Base-by-base conservation (phyloP, 1,140 invertebrate genomes). In the Drosophila funebris region DNA sequence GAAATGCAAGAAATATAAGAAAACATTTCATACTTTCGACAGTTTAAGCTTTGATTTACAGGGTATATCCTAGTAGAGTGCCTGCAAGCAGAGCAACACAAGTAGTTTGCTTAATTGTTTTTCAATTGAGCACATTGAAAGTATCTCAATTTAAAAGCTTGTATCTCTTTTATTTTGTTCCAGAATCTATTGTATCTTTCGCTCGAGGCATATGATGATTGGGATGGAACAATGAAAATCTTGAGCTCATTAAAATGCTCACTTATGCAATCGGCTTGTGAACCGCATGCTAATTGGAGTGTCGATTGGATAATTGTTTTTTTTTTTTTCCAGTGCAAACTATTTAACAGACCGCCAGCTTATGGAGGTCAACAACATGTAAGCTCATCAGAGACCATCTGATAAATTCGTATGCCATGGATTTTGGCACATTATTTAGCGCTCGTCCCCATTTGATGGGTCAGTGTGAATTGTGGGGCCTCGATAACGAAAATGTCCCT, bases 391-490 rank as follows among this genome's bases (percentile, higher is more conserved):
- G 13, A 27, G 18, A 14, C 29, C 16, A 3, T 27, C 43, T 74
- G 18, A 33, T 29, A 14, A 48, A 14, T 27, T 16, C 31, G 13
- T 39, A 33, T 60, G 36, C 6, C 43, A 13, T 11, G 43, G 29
- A 43, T 58, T 62, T 69, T 64, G 39, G 54, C 73, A 73, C 61
- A 50, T 41, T 63, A 70, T 52, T 85, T 84, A 84, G 80, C 71
- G 43, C 16, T 33, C 9, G 0, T 22, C 33, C 57, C 57, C 58
- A 53, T 39, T 53, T 60, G 44, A 46, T 46, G 13, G 41, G 16
- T 22, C 16, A 36, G 56, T 73, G 70, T 13, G 39, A 69, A 57
- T 56, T 73, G 41, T 11, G 18, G 8, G 41, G 16, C 43, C 41
- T 70, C 24, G 41, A 54, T 33, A 16, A 27, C 22, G 13, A 29